phyloP scores from a whole-genome alignment of 2,113 vertebrate genomes.

The Perccottus glenii region DNA sequence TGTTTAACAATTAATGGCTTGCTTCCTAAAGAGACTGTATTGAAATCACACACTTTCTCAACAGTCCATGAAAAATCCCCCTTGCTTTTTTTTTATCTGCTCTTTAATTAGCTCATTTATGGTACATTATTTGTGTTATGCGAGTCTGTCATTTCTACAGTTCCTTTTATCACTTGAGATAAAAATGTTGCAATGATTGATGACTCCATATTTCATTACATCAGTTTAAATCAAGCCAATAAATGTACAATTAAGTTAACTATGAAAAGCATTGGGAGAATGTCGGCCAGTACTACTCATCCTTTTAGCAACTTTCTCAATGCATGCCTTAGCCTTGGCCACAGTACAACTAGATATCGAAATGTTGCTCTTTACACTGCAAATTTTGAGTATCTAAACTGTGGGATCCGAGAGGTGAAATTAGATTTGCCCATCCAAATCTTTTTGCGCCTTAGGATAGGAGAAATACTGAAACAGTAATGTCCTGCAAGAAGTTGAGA shows the following conservation, averaged over 20 bases:
- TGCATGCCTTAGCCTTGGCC: neutral
- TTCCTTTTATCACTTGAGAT: no score
- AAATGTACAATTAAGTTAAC: neutral
- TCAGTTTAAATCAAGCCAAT: neutral
- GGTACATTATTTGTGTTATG: no score
- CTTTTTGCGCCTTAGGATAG: neutral
- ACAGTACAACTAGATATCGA: no score
- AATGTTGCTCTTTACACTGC: no score
- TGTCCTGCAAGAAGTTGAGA: neutral
- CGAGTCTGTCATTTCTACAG: no score
- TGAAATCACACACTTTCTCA: neutral
- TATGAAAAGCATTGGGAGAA: neutral
- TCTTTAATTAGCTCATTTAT: neutral
- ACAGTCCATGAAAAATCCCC: neutral
- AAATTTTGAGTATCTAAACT: no score
- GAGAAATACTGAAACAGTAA: neutral
- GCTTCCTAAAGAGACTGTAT: slow-evolving; percentile 28
- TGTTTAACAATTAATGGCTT: slow-evolving; percentile 25
- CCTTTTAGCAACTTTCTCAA: neutral
- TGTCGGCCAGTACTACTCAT: neutral
- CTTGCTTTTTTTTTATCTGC: neutral
- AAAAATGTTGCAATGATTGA: no score
- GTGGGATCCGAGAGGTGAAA: neutral
- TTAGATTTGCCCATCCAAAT: neutral
- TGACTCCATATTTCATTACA: neutral